Evolutionary conservation across 2,113 vertebrate genomes (phyloP), one percentile per base, ranked within the genome.

Genomic region (Noturus placidus): DNA sequence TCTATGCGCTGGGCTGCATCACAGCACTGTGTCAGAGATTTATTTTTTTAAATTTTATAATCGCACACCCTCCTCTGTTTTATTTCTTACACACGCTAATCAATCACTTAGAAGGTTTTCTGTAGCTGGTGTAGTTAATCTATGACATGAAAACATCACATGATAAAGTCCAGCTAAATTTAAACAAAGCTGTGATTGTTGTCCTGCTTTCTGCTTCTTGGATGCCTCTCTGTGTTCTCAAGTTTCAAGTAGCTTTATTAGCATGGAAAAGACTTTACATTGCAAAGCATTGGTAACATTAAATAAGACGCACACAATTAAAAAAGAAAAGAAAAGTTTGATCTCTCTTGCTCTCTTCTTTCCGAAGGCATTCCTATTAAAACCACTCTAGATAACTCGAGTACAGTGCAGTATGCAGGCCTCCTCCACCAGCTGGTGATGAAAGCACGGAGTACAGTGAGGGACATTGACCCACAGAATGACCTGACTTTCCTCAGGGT

Each of bases 401-500:
- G 95, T 30, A 98, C 98, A 0, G 95, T 97, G 33, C 98, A 98
- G 90, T 99, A 99, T 0, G 96, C 97, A 0, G 96, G 94, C 0
- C 97, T 97, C 65, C 96, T 99, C 95, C 97, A 98, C 92, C 97
- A 95, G 93, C 95, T 99, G 92, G 94, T 98, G 91, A 92, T 97
- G 95, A 99, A 97, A 93, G 97, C 98, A 0, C 89, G 97, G 89
- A 95, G 95, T 93, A 97, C 96, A 0, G 95, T 99, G 56, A 92
- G 97, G 25, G 97, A 99, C 91, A 96, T 99, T 0, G 97, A 99
- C 87, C 96, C 97, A 63, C 97, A 98, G 93, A 99, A 99, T 1
- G 98, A 99, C 93, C 97, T 99, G 86, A 99, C 97, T 0, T 99
- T 99, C 93, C 95, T 99, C 82, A 93, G 98, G 0, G 94, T 99